Evolutionary conservation across 2,888 invertebrate species (phyloP), one percentile per base, ranked within the genome.

Genomic region (Ctena decussata): DNA sequence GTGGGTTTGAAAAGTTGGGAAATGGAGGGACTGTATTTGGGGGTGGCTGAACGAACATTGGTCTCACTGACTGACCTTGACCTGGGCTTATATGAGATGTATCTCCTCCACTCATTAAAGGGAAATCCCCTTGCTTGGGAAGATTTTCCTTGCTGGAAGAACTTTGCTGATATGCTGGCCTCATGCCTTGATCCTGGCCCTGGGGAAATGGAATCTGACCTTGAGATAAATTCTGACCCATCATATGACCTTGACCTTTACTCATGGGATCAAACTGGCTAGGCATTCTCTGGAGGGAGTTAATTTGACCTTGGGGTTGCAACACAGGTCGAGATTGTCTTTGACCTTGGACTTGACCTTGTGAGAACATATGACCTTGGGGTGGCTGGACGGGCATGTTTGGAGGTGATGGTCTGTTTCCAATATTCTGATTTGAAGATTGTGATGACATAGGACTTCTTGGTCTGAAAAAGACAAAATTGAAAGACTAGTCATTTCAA

Each of bases 21-120:
- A 85, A 84, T 24, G 86, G 86, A 37, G 85, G 85, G n/a, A 82
- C 81, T 21, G 72, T 78, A 30, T 65, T 57, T 8, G 90, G 87
- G 15, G 89, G 89, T 46, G 87, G 87, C 32, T 87, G 87, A 30
- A 84, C 70, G 75, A 87, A 90, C 86, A 85, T 83, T 11, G 79
- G 78, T n/a, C 80, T 60, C 39, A 74, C 73, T 39, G 65, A 60
- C 27, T 73, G 82, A 80, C 80, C 77, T 69, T 80, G 82, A 72
- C 72, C 46, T 70, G 57, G 75, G n/a, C 35, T 35, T 1, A 65
- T 11, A 35, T 32, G 32, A 1, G 32, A 30, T 65, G 30, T 18
- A 12, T 65, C 65, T 65, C 65, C 65, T 11, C 65, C 65, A 35
- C 35, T 65, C 65, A 65, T 65, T 35, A 65, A 35, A 18, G 65